A percentile compares a stretch with the other conserved stretches of the same genome.
phyloP scores from a whole-genome alignment of 2,797 vertebrate genomes.

The Momotus momota region DNA sequence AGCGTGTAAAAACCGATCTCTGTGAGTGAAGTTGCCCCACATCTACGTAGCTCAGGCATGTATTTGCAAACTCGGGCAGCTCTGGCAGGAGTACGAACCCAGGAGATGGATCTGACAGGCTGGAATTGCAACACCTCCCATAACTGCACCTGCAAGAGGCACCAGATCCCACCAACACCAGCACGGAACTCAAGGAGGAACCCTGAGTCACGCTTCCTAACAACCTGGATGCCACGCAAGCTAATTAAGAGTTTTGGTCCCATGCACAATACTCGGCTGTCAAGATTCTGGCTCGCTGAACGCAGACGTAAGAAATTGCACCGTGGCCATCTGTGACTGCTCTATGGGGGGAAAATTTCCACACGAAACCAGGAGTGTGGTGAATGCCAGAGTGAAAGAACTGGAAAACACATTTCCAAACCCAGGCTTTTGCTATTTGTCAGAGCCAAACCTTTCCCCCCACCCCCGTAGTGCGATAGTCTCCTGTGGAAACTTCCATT shows the following conservation, averaged over 20 bases:
- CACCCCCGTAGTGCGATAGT: not conserved
- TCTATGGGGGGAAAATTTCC: slow-evolving; percentile 41
- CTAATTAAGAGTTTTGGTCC: not conserved
- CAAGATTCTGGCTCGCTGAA: not conserved
- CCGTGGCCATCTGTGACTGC: slow-evolving; percentile 7
- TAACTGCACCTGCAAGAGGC: slow-evolving; percentile 43
- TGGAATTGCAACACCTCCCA: not conserved
- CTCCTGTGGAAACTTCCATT: slow-evolving; percentile 52
- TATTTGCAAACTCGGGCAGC: slow-evolving; percentile 62
- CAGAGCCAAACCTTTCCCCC: not conserved
- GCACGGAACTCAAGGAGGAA: not conserved
- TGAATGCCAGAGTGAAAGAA: slow-evolving; percentile 52
- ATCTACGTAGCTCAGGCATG: not conserved
- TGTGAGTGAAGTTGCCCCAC: not conserved
- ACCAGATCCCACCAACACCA: not conserved
- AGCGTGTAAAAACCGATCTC: not conserved
- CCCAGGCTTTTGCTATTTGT: slow-evolving; percentile 22
- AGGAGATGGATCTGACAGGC: slow-evolving; percentile 1
- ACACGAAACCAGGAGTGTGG: slow-evolving; percentile 4
- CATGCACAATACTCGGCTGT: not conserved
- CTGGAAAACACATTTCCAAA: slow-evolving; percentile 56
- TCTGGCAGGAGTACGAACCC: slow-evolving; percentile 16
- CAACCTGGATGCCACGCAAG: not conserved
- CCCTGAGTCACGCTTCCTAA: slow-evolving; percentile 10
- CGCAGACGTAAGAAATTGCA: not conserved